Percentiles rank a stretch among this genome's conserved stretches.
These are phyloP conservation scores for Ammodytes marinus DNA, from an alignment of 2,113 vertebrate genomes.

Conservation along the genomic window DNA sequence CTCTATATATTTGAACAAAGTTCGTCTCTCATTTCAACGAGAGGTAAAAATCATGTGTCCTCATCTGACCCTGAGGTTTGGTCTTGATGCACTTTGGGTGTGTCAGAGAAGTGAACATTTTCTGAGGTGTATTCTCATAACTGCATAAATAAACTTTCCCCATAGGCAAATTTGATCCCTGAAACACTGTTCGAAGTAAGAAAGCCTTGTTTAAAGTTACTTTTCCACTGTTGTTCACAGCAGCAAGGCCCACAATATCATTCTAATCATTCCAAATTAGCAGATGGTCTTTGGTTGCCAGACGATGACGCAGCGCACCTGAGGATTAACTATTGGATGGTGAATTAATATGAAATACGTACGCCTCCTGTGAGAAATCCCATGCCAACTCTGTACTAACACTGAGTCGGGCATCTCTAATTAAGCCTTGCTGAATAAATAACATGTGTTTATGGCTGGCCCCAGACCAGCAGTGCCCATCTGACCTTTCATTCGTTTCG, in stretches of 20 bases:
- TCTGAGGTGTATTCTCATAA: too few species aligned
- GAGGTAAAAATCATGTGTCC: constrained; percentile 11
- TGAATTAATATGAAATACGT: constrained; percentile 71
- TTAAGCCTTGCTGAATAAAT: constrained; percentile 68
- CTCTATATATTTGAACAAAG: too few species aligned
- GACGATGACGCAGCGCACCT: constrained; percentile 48
- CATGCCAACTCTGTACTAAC: constrained; percentile 41
- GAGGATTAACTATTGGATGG: constrained; percentile 75
- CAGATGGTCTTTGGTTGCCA: constrained; percentile 76
- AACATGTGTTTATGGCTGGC: constrained; percentile 60
- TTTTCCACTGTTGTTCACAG: too few species aligned
- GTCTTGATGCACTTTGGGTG: constrained; percentile 11
- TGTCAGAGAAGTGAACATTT: too few species aligned
- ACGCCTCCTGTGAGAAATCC: constrained; percentile 74
- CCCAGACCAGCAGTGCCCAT: constrained; percentile 28
- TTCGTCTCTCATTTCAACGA: not conserved
- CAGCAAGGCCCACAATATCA: too few species aligned
- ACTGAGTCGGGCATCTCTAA: constrained; percentile 69
- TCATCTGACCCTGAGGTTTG: constrained; percentile 12
- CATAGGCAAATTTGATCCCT: too few species aligned
- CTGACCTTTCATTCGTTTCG: constrained; percentile 66
- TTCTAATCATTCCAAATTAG: constrained; percentile 19
- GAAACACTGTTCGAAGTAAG: too few species aligned
- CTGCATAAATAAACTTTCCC: too few species aligned
- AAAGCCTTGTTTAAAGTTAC: too few species aligned